Conservation (phyloP, 2,113 vertebrate genomes). For the Macrotis lagotis region DNA sequence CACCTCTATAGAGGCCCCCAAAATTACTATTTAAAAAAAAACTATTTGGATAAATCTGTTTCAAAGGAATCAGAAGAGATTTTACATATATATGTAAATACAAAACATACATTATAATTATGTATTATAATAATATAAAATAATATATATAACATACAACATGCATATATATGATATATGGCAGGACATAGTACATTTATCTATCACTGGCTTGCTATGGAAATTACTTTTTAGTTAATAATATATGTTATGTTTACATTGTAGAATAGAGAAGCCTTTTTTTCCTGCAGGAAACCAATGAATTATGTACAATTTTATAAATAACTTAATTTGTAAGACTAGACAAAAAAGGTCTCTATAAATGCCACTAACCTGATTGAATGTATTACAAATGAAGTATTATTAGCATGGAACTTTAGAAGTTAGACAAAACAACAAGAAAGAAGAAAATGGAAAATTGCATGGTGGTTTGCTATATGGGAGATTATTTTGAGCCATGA, state of each 20-base stretch:
- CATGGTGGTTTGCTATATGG: neutral
- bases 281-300: neutral
- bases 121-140: too few species aligned
- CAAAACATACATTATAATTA: too few species aligned
- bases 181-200: neutral
- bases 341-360: neutral
- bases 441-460: neutral
- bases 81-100: too few species aligned
- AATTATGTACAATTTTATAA: neutral
- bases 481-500: neutral
- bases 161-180: too few species aligned
- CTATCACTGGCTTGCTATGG: neutral
- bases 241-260: neutral
- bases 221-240: neutral
- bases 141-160: too few species aligned
- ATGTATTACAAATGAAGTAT: neutral
- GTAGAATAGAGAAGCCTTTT: neutral
- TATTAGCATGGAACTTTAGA: neutral
- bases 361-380: neutral
- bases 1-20: too few species aligned
- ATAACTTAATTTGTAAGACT: neutral
- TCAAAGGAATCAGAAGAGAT: neutral
- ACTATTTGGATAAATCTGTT: neutral
- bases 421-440: neutral
- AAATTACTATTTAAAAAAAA: too few species aligned